Percentiles rank a stretch among this genome's conserved stretches.
These are phyloP conservation scores for Fistularia commersonii DNA, from an alignment of 2,797 vertebrate species.

Conservation along the genomic window DNA sequence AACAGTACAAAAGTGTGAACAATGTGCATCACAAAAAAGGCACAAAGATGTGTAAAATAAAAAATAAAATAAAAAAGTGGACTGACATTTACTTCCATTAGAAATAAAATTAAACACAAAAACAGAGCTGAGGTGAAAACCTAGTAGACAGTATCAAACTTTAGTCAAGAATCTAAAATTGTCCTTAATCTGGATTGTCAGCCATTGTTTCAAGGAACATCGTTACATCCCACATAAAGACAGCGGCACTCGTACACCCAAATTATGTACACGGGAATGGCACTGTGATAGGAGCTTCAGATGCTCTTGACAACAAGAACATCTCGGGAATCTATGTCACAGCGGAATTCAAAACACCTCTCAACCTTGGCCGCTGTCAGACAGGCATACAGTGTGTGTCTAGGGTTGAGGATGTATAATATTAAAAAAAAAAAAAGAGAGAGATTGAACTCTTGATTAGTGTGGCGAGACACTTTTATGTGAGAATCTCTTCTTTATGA, in stretches of 20 bases:
- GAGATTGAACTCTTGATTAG: constrained; percentile 3
- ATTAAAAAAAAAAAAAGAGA: constrained; percentile 8
- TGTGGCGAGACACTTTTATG: constrained; percentile 4
- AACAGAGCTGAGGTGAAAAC: constrained; percentile 11
- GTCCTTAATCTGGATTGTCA: too few relatives aligned
- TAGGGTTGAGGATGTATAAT: constrained; percentile 15
- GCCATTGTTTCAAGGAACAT: too few relatives aligned
- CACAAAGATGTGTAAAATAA: background rate
- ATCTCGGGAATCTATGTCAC: constrained; percentile 10
- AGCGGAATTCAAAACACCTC: constrained; percentile 45
- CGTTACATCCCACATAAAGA: background rate
- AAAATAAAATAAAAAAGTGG: background rate
- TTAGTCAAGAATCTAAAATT: background rate
- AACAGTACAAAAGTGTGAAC: background rate
- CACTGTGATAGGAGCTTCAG: constrained; percentile 8
- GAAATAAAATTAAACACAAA: background rate
- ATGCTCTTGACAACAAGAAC: constrained; percentile 22
- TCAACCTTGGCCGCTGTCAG: constrained; percentile 8
- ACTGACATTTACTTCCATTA: background rate
- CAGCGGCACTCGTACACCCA: background rate
- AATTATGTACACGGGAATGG: constrained; percentile 16
- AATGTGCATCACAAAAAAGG: background rate
- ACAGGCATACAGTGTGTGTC: constrained; percentile 52
- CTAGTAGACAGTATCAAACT: background rate
- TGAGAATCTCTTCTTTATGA: constrained; percentile 2